Base-by-base conservation (phyloP, 2,888 invertebrate genomes). In the Spatulosminthurus flaviceps region DNA sequence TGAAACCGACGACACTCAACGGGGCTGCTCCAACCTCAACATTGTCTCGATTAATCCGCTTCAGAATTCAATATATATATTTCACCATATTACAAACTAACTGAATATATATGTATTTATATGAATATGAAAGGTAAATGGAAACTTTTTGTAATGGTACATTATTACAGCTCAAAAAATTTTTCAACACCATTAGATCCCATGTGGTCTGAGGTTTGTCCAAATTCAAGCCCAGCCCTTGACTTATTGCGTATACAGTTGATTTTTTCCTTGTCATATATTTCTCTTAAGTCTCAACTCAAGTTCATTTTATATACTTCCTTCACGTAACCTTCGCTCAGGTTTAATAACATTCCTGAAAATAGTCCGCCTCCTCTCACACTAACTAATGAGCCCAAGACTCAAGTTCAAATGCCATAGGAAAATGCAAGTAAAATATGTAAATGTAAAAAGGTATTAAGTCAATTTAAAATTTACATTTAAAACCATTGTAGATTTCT, bases 11-110 rank as follows among this genome's bases (percentile, higher is more conserved):
- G 60, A 73, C 60, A 24, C 43, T 43, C 60, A 28, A 43, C 16
- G 26, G 43, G 28, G 73, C 41, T 70, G 19, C 41, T 41, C 16
- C 51, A 41, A 76, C 76, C 76, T 28, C 66, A 76, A 76, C 76
- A 67, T 42, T 76, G 76, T 76, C 24, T 66, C 76, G 41, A 43
- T 66, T 76, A 76, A 76, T 76, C 76, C 67, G 34, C 22, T 22
- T 41, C 70, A 70, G 29, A 70, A 22, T 67, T 34, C n/a, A 41
- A n/a, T 19, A 16, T 70, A 19, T 13, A 34, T 70, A 2, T 70
- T 22, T 21, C 9, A 7, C 7, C 13, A 13, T 41, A 41, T 7
- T 41, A 41, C 13, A 13, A 9, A 41, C 41, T 13, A 9, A 41
- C 41, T 13, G 7, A 13, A 9, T 7, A 9, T 41, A 9, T 41